Percentiles rank a stretch among this genome's conserved stretches.
phyloP scores from a whole-genome alignment of 2,797 vertebrate genomes.

The Tragopan temminckii region DNA sequence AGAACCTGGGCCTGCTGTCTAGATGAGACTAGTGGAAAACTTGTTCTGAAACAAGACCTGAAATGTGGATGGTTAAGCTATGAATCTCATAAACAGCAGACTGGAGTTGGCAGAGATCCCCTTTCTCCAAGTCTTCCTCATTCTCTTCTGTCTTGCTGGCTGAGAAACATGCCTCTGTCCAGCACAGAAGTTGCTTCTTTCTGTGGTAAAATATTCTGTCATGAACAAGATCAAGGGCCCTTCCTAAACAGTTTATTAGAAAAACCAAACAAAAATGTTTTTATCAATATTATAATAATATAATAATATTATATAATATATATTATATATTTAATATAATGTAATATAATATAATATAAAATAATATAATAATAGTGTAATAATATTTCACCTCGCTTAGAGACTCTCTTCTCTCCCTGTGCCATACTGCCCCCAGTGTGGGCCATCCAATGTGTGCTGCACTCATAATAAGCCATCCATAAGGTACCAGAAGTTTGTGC shows the following conservation, averaged over 20 bases:
- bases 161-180: slow-evolving; percentile 7
- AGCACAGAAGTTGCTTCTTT: slow-evolving; percentile 43
- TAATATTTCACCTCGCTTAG: background rate
- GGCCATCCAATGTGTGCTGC: background rate
- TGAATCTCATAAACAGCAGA: slow-evolving; percentile 40
- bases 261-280: background rate
- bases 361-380: too few relatives aligned
- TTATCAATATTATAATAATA: too few relatives aligned
- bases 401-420: background rate
- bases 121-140: slow-evolving; percentile 58
- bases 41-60: background rate
- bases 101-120: background rate
- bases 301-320: too few relatives aligned
- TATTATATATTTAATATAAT: too few relatives aligned
- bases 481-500: background rate
- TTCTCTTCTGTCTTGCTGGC: slow-evolving; percentile 46
- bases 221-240: background rate
- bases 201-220: background rate
- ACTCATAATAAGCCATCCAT: background rate
- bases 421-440: background rate
- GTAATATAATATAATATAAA: too few relatives aligned
- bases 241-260: background rate
- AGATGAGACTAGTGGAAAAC: background rate
- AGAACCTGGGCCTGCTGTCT: slow-evolving; percentile 3
- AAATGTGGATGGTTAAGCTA: background rate